Percentiles rank a stretch among this genome's conserved stretches.
Evolutionary conservation across 2,113 vertebrate species (phyloP).

Genomic region (Menidia beryllina): DNA sequence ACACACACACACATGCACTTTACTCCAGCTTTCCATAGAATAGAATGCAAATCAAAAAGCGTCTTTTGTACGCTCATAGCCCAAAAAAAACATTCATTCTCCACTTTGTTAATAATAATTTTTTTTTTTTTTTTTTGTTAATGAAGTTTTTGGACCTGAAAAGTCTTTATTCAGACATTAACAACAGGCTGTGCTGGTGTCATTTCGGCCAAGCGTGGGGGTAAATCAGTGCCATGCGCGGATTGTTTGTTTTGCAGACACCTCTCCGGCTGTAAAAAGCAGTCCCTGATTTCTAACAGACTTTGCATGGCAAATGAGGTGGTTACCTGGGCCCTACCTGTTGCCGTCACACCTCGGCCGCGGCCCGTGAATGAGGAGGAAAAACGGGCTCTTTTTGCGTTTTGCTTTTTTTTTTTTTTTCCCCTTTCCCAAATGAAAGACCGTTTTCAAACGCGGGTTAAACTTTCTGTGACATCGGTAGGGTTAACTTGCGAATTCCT

Average conservation of each 20-base stretch:
- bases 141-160: no score
- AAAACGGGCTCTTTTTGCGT: no score
- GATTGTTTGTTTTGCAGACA: constrained; percentile 19
- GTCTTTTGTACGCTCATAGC: neutral
- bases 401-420: no score
- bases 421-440: no score
- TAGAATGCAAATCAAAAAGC: neutral
- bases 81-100: neutral
- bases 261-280: constrained; percentile 20
- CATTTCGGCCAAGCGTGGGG: neutral
- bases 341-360: neutral
- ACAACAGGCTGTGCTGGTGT: no score
- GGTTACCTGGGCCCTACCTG: constrained; percentile 11
- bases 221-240: neutral
- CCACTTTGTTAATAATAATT: no score
- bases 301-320: constrained; percentile 55
- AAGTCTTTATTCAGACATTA: no score
- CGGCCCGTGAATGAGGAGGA: neutral
- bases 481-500: neutral
- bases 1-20: constrained; percentile 13
- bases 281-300: constrained; percentile 18
- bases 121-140: no score
- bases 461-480: neutral
- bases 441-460: no score
- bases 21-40: neutral